Evolutionary conservation across 2,797 vertebrate genomes (phyloP).

Genomic region (Platalea minor): DNA sequence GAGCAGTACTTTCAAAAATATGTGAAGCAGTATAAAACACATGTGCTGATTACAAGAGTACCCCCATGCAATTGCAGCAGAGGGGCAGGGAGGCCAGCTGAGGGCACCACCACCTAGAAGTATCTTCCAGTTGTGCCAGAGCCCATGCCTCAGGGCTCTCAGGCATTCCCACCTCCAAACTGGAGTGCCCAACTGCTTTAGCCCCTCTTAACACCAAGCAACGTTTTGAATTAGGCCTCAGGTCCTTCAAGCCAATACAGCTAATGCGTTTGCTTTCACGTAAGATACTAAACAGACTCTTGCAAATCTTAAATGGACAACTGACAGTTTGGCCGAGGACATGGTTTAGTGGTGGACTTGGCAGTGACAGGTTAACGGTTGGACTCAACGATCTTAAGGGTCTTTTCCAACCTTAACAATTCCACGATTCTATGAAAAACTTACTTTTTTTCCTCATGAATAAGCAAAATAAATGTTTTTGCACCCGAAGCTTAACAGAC

Average conservation of each 20-base stretch:
- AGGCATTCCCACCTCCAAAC: neutral
- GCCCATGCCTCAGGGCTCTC: neutral
- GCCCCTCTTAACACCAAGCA: neutral
- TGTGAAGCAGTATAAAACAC: neutral
- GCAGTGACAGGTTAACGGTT: no score
- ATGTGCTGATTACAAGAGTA: neutral
- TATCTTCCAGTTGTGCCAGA: neutral
- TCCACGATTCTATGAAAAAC: neutral
- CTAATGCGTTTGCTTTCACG: neutral
- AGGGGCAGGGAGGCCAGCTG: neutral
- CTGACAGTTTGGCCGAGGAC: neutral
- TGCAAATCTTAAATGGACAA: neutral
- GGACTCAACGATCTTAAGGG: no score
- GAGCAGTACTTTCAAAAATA: neutral
- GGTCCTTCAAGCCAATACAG: neutral
- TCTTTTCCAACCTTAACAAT: no score
- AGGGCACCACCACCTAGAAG: neutral
- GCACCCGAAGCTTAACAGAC: neutral
- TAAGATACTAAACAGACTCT: neutral
- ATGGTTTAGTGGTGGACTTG: no score
- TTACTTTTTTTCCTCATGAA: fast-evolving
- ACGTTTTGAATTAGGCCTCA: neutral
- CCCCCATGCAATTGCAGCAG: neutral
- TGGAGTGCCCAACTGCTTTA: neutral
- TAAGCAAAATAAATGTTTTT: neutral